These are phyloP conservation scores for Plagodis pulveraria DNA, from an alignment of 2,888 invertebrate species.

Conservation along the genomic window DNA sequence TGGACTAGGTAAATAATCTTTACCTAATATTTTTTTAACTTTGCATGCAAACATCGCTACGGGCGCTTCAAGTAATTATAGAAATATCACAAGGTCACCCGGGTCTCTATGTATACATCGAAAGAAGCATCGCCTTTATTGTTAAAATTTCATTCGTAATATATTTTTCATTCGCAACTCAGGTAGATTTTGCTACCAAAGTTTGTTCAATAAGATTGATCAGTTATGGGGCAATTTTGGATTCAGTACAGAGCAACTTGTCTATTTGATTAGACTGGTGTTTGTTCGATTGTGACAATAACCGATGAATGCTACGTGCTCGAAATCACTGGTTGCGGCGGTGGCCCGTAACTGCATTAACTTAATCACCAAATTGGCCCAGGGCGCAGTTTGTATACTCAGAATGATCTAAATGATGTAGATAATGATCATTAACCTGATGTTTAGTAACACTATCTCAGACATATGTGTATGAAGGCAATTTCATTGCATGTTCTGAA, in stretches of 20 bases:
- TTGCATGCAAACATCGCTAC: no score
- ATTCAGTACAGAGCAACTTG: constrained; percentile 35
- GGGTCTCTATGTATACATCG: no score
- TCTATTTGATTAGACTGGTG: constrained; percentile 36
- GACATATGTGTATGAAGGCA: no score
- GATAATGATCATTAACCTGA: constrained; percentile 15
- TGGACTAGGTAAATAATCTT: no score
- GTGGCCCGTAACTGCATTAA: constrained; percentile 62
- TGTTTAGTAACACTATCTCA: constrained; percentile 14
- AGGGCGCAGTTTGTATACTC: constrained; percentile 61
- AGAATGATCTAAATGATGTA: constrained; percentile 51
- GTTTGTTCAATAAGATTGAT: constrained; percentile 28
- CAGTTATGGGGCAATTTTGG: constrained; percentile 20
- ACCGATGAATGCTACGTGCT: constrained; percentile 46
- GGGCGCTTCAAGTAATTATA: no score
- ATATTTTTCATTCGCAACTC: constrained; percentile 21
- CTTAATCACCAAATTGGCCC: constrained; percentile 71
- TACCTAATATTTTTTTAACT: no score
- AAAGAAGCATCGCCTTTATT: constrained; percentile 38
- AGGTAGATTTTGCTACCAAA: constrained; percentile 24
- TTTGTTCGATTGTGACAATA: constrained; percentile 42
- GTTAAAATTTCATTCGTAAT: constrained; percentile 41
- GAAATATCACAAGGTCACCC: no score
- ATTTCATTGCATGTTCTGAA: no score
- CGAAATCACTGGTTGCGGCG: constrained; percentile 47